Percentiles rank a stretch among this genome's conserved stretches.
These are phyloP conservation scores for Caenorhabditis brenneri DNA, from an alignment of 1,140 invertebrate species.

Conservation along the genomic window DNA sequence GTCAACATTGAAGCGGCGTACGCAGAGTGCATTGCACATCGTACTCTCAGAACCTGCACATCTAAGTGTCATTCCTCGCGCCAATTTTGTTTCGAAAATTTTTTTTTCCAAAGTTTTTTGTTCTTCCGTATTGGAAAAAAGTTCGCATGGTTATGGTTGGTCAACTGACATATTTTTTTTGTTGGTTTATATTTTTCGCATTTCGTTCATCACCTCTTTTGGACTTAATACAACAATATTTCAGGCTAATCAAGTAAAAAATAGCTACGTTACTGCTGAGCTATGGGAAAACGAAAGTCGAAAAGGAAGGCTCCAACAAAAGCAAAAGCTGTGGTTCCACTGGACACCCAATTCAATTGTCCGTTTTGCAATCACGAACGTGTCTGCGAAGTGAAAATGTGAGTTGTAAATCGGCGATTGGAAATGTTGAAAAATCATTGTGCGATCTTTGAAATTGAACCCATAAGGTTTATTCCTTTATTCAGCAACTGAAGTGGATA, in stretches of 20 bases:
- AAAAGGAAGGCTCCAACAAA: slow-evolving; percentile 95
- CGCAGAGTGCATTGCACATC: background rate
- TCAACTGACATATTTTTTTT: too few species aligned
- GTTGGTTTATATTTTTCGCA: too few species aligned
- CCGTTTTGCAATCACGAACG: slow-evolving; percentile 99
- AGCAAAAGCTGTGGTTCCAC: slow-evolving; percentile 87
- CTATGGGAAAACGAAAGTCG: slow-evolving; percentile 93
- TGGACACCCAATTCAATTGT: slow-evolving; percentile 96
- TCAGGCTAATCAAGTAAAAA: background rate
- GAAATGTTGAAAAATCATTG: too few species aligned
- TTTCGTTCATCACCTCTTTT: too few species aligned
- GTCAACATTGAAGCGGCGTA: background rate
- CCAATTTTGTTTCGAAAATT: slow-evolving; percentile 10
- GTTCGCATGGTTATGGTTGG: too few species aligned
- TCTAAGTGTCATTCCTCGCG: slow-evolving; percentile 16
- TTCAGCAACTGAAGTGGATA: too few species aligned
- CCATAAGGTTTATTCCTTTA: too few species aligned
- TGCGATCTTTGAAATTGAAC: too few species aligned
- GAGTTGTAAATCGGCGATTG: slow-evolving; percentile 72
- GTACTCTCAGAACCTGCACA: slow-evolving; percentile 4
- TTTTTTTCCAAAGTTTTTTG: slow-evolving; percentile 3
- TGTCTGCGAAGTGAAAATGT: slow-evolving; percentile 99
- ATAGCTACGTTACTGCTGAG: background rate
- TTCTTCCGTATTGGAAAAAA: background rate
- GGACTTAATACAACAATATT: too few species aligned